Evolutionary conservation across 1,140 invertebrate genomes (phyloP), one percentile per base, ranked within the genome.

Genomic region (Panonychus citri): DNA sequence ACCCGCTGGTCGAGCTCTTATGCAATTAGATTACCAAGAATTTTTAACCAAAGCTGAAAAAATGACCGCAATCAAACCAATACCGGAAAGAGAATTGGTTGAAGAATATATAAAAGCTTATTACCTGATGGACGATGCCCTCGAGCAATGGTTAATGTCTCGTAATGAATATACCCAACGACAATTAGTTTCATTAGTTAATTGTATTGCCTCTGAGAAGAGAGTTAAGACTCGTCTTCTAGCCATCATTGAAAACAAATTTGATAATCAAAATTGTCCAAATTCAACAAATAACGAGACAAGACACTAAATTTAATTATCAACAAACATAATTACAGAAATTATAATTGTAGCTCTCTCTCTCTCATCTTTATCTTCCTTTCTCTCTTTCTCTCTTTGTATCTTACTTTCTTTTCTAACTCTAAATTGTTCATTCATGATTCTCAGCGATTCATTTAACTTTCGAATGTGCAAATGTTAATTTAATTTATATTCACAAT

Each of bases 11-110:
- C 71, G 93, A 58, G 93, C 87, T 0, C 68, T 97, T 3, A 98
- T 98, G 93, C 90, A 95, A 67, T 72, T 98, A 3, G 94, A 98
- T 74, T 96, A 90, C 68, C 86, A 89, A 25, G 91, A 97, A 67
- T 80, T 96, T 57, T 76, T 90, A 53, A 81, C 82, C 12, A 91
- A 94, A 65, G 74, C 95, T 37, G 88, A 94, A 67, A 80, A 81
- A 64, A 77, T 94, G 19, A 83, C 85, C 0, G 76, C 75, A 12
- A 62, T 63, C 54, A 73, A 72, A 67, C 88, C 87, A 17, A 76
- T 94, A 39, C 87, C 90, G 12, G 81, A 87, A 65, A 78, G 80
- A 63, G 81, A 87, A 51, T 88, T 85, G 64, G 90, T 96, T 0
- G 90, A 96, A 70, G 76, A 76, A 26, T 97, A 93, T 66, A 83